phyloP scores from a whole-genome alignment of 2,113 vertebrate species.

The Lucifuga dentata region DNA sequence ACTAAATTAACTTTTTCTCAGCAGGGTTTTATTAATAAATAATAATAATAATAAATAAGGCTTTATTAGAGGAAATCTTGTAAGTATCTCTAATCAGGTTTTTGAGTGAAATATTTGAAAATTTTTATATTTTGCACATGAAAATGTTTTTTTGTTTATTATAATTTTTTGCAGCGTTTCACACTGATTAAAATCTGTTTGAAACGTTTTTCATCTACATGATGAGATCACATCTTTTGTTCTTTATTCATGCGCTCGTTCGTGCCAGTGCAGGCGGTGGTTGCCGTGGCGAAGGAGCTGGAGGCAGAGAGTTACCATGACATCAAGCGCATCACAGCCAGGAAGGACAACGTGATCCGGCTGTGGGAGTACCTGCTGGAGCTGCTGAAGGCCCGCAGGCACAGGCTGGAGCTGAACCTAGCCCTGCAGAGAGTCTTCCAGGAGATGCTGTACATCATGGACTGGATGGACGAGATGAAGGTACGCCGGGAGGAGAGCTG shows the following conservation, averaged over 20 bases:
- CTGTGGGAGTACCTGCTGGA: slow-evolving; percentile 99
- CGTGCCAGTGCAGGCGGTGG: slow-evolving; percentile 82
- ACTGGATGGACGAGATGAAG: slow-evolving; percentile 99
- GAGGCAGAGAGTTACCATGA: slow-evolving; percentile 97
- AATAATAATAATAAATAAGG: too few relatives aligned
- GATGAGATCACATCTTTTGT: too few relatives aligned
- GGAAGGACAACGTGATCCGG: slow-evolving; percentile 96
- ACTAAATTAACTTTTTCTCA: too few relatives aligned
- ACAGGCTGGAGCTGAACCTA: slow-evolving; percentile 93
- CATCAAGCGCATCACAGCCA: slow-evolving; percentile 94
- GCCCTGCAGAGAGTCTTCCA: slow-evolving; percentile 98
- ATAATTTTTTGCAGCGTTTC: too few relatives aligned
- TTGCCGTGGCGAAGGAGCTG: slow-evolving; percentile 92
- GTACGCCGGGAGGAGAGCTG: slow-evolving; percentile 65
- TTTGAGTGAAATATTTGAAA: too few relatives aligned
- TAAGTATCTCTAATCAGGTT: too few relatives aligned
- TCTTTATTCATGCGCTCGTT: not conserved
- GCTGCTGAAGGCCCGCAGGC: slow-evolving; percentile 91
- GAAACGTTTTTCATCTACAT: too few relatives aligned
- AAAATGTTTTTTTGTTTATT: too few relatives aligned
- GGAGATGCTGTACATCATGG: slow-evolving; percentile 99
- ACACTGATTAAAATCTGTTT: too few relatives aligned
- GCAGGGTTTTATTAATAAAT: too few relatives aligned
- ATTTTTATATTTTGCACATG: too few relatives aligned
- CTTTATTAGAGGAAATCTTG: too few relatives aligned